phyloP scores from a whole-genome alignment of 2,888 invertebrate genomes.

The Athripsodes cinereus region DNA sequence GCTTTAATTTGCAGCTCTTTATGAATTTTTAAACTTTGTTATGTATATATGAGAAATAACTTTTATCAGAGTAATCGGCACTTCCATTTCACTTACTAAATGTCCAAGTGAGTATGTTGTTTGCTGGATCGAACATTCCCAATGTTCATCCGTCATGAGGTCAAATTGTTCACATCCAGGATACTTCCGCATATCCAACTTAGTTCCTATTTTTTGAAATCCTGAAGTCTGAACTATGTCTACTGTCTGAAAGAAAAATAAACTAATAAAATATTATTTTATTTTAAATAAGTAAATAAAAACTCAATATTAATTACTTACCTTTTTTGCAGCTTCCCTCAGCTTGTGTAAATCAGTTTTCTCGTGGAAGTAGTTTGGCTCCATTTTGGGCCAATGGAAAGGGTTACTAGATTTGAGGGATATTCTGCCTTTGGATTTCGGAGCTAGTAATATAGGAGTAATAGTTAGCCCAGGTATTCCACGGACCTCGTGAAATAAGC shows the following conservation, averaged over 20 bases:
- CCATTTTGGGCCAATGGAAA: slow-evolving; percentile 67
- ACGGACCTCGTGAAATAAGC: slow-evolving; percentile 48
- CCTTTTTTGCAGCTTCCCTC: slow-evolving; percentile 68
- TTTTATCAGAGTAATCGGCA: no score
- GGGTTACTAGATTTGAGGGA: slow-evolving; percentile 66
- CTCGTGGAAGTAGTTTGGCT: slow-evolving; percentile 75
- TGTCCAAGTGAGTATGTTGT: slow-evolving; percentile 68
- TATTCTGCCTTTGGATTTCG: slow-evolving; percentile 67
- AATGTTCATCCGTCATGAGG: slow-evolving; percentile 65
- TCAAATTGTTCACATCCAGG: slow-evolving; percentile 58
- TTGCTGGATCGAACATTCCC: slow-evolving; percentile 66
- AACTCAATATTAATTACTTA: no score
- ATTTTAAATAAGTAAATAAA: no score
- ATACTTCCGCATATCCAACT: slow-evolving; percentile 51
- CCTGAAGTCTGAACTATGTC: slow-evolving; percentile 47
- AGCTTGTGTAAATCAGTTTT: slow-evolving; percentile 65
- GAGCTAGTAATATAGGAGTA: slow-evolving; percentile 66
- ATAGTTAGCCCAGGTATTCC: slow-evolving; percentile 58
- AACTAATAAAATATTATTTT: no score
- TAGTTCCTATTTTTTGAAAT: slow-evolving; percentile 49
- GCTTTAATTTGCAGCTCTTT: no score
- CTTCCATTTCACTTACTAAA: no score
- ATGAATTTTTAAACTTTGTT: no score
- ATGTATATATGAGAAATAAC: no score
- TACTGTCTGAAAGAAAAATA: slow-evolving; percentile 53